These are phyloP conservation scores for Lepetodrilus schrolli DNA, from an alignment of 2,888 invertebrate genomes.

Conservation along the genomic window DNA sequence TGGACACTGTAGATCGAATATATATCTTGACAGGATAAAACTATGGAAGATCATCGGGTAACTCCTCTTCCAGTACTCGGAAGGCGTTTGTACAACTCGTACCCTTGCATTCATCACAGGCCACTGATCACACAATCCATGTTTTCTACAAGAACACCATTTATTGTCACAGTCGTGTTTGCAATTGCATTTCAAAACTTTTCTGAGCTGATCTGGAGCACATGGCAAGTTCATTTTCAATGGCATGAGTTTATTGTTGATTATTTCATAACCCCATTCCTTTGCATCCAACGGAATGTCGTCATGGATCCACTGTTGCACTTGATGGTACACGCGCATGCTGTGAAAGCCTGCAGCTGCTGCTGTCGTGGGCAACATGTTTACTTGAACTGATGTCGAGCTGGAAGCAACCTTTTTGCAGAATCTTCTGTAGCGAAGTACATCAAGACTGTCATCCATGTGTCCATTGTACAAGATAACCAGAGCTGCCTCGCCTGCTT, in stretches of 20 bases:
- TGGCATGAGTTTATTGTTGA: neutral
- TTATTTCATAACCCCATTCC: neutral
- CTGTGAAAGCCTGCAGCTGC: neutral
- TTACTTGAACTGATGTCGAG: neutral
- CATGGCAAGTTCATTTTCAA: neutral
- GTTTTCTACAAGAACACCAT: neutral
- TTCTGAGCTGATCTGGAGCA: neutral
- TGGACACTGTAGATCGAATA: too few relatives aligned
- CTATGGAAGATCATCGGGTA: too few relatives aligned
- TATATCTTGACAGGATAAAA: too few relatives aligned
- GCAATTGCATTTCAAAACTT: neutral
- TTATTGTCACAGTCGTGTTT: neutral
- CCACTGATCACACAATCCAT: conserved; percentile 51
- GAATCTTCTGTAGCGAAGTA: neutral
- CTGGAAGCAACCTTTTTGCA: neutral
- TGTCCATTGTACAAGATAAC: neutral
- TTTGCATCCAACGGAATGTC: neutral
- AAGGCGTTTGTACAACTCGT: conserved; percentile 34
- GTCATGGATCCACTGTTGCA: neutral
- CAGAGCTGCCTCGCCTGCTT: neutral
- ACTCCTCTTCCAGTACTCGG: too few relatives aligned
- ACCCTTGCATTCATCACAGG: conserved; percentile 45
- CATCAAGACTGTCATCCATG: neutral
- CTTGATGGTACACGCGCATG: neutral
- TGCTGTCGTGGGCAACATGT: neutral